These are phyloP conservation scores for Aramus guarauna DNA, from an alignment of 2,113 vertebrate species.

Conservation along the genomic window DNA sequence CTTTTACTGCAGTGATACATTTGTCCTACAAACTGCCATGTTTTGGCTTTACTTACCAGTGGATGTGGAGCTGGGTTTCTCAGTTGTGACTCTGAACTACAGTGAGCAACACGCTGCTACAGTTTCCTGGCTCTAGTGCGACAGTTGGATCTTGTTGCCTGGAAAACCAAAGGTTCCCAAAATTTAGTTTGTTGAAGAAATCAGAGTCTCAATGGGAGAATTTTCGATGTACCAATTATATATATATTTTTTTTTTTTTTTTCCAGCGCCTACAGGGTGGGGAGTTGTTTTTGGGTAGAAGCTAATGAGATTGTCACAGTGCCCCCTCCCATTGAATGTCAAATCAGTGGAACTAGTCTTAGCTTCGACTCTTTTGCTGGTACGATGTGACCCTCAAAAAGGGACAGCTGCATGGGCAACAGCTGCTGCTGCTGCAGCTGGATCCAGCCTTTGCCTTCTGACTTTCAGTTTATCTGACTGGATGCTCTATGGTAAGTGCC, in stretches of 20 bases:
- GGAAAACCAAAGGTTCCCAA: neutral
- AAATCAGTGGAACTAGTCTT: neutral
- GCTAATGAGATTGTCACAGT: neutral
- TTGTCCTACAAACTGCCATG: neutral
- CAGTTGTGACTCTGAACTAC: neutral
- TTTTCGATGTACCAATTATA: neutral
- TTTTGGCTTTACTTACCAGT: neutral
- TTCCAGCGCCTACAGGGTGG: no score
- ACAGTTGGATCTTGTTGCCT: neutral
- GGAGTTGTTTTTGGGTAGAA: neutral
- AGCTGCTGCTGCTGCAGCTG: neutral
- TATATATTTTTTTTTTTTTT: neutral
- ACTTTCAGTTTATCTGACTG: neutral
- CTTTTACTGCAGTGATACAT: neutral
- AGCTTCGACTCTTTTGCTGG: neutral
- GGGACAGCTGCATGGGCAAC: neutral
- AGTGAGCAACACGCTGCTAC: neutral
- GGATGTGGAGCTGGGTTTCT: neutral
- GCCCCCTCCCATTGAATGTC: neutral
- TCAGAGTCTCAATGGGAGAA: neutral
- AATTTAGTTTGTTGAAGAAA: neutral
- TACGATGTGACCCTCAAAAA: neutral
- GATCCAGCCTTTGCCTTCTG: neutral
- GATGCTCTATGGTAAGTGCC: neutral
- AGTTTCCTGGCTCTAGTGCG: neutral